Evolutionary conservation across 2,888 invertebrate species (phyloP).

Genomic region (Aphodius granarius): DNA sequence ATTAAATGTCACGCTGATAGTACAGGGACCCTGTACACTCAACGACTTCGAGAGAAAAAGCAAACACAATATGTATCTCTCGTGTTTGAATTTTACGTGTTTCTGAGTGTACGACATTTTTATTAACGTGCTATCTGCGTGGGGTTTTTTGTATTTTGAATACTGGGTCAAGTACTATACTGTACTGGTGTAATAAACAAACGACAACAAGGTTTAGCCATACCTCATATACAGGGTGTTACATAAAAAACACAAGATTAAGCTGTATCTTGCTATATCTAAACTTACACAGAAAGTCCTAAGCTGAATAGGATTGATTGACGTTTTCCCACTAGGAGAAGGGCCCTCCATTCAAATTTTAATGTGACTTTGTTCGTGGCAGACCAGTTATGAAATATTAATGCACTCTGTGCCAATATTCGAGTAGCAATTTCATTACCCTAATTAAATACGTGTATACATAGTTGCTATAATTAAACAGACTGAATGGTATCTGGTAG

Average conservation of each 20-base stretch:
- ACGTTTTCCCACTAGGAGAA: not conserved
- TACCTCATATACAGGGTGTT: no score
- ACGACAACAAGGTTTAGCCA: no score
- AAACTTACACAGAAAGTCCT: no score
- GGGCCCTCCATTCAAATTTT: not conserved
- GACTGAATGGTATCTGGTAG: not conserved
- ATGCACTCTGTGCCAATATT: not conserved
- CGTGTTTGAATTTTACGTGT: not conserved
- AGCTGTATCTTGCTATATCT: no score
- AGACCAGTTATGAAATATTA: not conserved
- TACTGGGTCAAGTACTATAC: not conserved
- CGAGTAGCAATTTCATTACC: not conserved
- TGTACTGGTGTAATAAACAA: no score
- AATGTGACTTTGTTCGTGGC: not conserved
- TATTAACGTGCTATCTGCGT: not conserved
- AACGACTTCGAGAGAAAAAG: not conserved
- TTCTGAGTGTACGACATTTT: not conserved
- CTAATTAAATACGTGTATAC: not conserved
- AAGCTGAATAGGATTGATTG: no score
- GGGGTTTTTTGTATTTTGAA: not conserved
- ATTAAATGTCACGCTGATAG: not conserved
- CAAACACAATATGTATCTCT: not conserved
- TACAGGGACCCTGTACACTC: not conserved
- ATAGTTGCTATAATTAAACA: not conserved
- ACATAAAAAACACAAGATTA: no score